Base-by-base conservation (phyloP, 2,797 vertebrate species). In the Sphaeramia orbicularis region DNA sequence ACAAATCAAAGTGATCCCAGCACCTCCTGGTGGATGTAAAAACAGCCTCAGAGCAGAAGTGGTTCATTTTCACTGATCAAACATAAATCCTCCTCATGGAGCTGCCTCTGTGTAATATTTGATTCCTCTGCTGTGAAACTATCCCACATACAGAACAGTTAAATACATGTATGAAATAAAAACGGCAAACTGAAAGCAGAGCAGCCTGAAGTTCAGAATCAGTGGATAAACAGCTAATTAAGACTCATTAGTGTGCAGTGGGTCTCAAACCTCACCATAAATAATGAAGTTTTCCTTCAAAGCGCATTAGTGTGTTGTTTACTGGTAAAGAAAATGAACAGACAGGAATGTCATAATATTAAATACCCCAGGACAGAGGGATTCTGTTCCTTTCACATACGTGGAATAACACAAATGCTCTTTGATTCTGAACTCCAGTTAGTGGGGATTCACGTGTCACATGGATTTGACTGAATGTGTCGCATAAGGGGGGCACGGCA, bases 221-320 rank as follows among this genome's bases (percentile, higher is more conserved):
- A 6, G 7, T 12, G 16, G n/a, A 40, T n/a, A 32, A 44, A 19
- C 40, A 47, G 43, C 38, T 54, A 44, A 76, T 76, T 50, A 59
- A 50, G n/a, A 51, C 53, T 69, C 60, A 59, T 64, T 58, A 58
- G 24, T 11, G 35, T 36, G 41, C 51, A 16, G n/a, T 56, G 10
- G 41, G 36, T 67, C 38, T 43, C 45, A 15, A 11, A 1, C 24
- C 15, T 14, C n/a, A 38, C n/a, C 14, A n/a, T n/a, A n/a, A n/a
- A n/a, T 10, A 6, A 27, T 32, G 35, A 47, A 42, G 47, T 55
- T 1, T 19, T 27, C 18, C 32, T 42, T 53, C 24, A 54, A 35
- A 11, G 1, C 43, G 19, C 7, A 52, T 65, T 18, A 43, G 21
- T n/a, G n/a, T n/a, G n/a, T 48, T 58, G 43, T 58, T 65, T 37